Evolutionary conservation across 2,888 invertebrate genomes (phyloP).

Genomic region (Drosophila borborema): DNA sequence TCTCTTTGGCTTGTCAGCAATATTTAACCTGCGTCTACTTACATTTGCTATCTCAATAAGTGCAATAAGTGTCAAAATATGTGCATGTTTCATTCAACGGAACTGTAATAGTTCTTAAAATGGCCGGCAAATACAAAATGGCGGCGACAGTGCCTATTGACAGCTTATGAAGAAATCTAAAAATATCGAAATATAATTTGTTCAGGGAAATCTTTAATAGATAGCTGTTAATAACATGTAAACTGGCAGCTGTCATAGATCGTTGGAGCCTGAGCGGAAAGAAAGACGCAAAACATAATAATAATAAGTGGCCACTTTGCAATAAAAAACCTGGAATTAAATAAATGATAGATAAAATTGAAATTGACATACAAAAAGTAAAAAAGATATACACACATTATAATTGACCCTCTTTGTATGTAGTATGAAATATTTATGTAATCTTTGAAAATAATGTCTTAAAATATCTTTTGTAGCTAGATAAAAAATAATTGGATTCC

Average conservation of each 20-base stretch:
- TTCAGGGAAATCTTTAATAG: constrained; percentile 6
- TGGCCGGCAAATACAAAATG: constrained; percentile 49
- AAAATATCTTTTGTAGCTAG: background rate
- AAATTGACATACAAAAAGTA: background rate
- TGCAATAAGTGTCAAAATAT: constrained; percentile 25
- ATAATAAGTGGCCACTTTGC: constrained; percentile 3
- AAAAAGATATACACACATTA: background rate
- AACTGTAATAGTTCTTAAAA: constrained; percentile 30
- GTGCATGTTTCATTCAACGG: background rate
- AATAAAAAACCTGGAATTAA: constrained; percentile 2
- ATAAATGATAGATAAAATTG: constrained; percentile 3
- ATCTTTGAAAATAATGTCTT: background rate
- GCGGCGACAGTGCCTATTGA: constrained; percentile 10
- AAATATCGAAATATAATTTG: background rate
- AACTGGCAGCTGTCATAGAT: constrained; percentile 33
- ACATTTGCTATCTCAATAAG: constrained; percentile 19
- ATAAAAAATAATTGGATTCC: background rate
- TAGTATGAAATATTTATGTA: background rate
- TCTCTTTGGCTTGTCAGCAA: constrained; percentile 2
- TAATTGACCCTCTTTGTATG: background rate
- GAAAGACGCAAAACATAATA: background rate
- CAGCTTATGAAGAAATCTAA: constrained; percentile 7
- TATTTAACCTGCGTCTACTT: constrained; percentile 28
- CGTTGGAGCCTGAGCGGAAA: constrained; percentile 2
- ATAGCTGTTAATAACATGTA: constrained; percentile 21